A percentile compares a stretch with the other conserved stretches of the same genome.
Conservation (phyloP, 2,797 vertebrate species). For the Taeniopygia guttata region DNA sequence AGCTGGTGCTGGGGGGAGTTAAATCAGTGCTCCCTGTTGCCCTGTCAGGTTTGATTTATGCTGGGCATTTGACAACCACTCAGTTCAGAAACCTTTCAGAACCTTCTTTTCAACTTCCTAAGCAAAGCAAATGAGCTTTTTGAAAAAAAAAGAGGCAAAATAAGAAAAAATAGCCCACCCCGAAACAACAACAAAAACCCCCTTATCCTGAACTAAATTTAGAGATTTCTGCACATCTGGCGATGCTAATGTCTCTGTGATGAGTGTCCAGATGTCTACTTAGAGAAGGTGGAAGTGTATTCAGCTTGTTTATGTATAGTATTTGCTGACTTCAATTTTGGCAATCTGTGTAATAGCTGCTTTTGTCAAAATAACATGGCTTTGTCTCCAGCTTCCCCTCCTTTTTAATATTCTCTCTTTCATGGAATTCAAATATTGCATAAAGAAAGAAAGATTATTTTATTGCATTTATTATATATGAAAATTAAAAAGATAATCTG, state of each 20-base stretch:
- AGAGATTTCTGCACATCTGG: slow-evolving; percentile 37
- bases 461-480: neutral
- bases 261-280: slow-evolving; percentile 29
- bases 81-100: slow-evolving; percentile 22
- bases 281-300: neutral
- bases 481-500: neutral
- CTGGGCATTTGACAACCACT: slow-evolving; percentile 32
- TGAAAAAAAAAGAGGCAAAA: neutral
- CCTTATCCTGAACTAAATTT: neutral
- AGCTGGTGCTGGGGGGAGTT: neutral
- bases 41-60: slow-evolving; percentile 54
- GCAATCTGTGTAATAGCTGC: neutral
- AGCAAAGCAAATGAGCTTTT: neutral
- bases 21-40: neutral
- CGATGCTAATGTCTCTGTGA: neutral
- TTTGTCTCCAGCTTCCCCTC: neutral
- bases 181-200: neutral
- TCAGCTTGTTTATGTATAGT: neutral
- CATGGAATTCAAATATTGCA: neutral
- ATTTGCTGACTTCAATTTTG: slow-evolving; percentile 41
- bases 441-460: neutral
- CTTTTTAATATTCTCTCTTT: neutral
- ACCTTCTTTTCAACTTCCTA: neutral
- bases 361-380: neutral
- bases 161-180: neutral